These are phyloP conservation scores for Pseudoatta argentina DNA, from an alignment of 1,140 invertebrate genomes.

Conservation along the genomic window DNA sequence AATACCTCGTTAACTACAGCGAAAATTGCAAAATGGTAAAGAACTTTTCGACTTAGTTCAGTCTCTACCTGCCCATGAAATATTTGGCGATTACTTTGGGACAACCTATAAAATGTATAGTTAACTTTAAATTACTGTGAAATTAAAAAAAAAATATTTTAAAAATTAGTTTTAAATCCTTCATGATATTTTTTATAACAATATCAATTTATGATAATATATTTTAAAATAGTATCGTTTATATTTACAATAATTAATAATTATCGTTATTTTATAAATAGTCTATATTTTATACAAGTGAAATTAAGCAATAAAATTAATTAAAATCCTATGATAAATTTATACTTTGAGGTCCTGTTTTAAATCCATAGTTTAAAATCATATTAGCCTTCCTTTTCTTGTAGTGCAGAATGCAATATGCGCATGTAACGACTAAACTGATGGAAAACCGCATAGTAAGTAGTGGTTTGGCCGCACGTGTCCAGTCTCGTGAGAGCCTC, in stretches of 20 bases:
- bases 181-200: background rate
- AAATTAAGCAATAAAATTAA: slow-evolving; percentile 1
- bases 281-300: background rate
- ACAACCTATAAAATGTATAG: background rate
- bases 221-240: too few species aligned
- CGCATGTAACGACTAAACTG: slow-evolving; percentile 50
- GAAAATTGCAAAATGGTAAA: too few species aligned
- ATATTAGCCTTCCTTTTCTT: slow-evolving; percentile 27
- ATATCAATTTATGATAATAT: background rate
- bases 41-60: too few species aligned
- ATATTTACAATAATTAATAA: background rate
- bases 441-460: slow-evolving; percentile 59
- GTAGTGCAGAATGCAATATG: slow-evolving; percentile 12
- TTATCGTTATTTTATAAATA: background rate
- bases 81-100: too few species aligned
- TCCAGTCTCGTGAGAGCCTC: slow-evolving; percentile 54
- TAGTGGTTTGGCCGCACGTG: slow-evolving; percentile 60
- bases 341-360: background rate
- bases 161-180: background rate
- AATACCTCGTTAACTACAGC: too few species aligned
- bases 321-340: background rate
- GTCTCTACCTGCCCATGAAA: too few species aligned
- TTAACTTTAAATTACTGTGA: background rate
- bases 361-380: slow-evolving; percentile 56
- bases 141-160: background rate